phyloP scores from a whole-genome alignment of 2,888 invertebrate species.

The Oasisia sp. region DNA sequence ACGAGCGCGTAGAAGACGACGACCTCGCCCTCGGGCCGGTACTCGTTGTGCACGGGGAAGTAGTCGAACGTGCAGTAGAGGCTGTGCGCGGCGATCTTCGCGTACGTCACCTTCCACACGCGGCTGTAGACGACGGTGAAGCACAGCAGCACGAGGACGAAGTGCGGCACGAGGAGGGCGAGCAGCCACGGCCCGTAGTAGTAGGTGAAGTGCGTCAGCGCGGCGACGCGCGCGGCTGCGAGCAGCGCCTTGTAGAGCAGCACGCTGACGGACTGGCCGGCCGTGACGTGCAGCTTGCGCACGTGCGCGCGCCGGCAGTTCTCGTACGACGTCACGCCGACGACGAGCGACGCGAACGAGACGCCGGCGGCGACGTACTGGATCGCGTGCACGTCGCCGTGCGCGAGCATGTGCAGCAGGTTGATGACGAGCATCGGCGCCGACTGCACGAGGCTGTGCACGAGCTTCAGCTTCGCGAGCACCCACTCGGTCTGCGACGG shows the following conservation, averaged over 20 bases:
- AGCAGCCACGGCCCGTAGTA: slow-evolving; percentile 33
- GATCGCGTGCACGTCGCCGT: slow-evolving; percentile 13
- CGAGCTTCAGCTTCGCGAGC: slow-evolving; percentile 36
- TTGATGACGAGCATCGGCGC: slow-evolving; percentile 37
- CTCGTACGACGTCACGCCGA: slow-evolving; percentile 33
- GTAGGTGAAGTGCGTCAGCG: slow-evolving; percentile 32
- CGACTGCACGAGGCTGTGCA: slow-evolving; percentile 36
- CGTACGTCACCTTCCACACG: slow-evolving; percentile 36
- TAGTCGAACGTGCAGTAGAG: slow-evolving; percentile 37
- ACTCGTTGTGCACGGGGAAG: slow-evolving; percentile 39
- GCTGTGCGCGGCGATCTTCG: slow-evolving; percentile 33
- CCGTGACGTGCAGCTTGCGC: slow-evolving; percentile 23
- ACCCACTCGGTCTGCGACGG: slow-evolving; percentile 34
- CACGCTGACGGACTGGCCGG: slow-evolving; percentile 26
- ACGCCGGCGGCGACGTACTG: slow-evolving; percentile 30
- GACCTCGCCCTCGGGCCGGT: slow-evolving; percentile 40
- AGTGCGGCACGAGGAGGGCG: slow-evolving; percentile 33
- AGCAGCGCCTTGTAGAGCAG: slow-evolving; percentile 33
- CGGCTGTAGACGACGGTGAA: slow-evolving; percentile 35
- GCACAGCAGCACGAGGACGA: slow-evolving; percentile 31
- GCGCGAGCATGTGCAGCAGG: slow-evolving; percentile 31
- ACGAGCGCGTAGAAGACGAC: slow-evolving; percentile 34
- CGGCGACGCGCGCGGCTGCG: slow-evolving; percentile 30
- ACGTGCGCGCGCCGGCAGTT: slow-evolving; percentile 36
- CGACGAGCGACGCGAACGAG: slow-evolving; percentile 35